A percentile compares a stretch with the other conserved stretches of the same genome.
phyloP scores from a whole-genome alignment of 2,797 vertebrate species.

The Aselliscus stoliczkanus region DNA sequence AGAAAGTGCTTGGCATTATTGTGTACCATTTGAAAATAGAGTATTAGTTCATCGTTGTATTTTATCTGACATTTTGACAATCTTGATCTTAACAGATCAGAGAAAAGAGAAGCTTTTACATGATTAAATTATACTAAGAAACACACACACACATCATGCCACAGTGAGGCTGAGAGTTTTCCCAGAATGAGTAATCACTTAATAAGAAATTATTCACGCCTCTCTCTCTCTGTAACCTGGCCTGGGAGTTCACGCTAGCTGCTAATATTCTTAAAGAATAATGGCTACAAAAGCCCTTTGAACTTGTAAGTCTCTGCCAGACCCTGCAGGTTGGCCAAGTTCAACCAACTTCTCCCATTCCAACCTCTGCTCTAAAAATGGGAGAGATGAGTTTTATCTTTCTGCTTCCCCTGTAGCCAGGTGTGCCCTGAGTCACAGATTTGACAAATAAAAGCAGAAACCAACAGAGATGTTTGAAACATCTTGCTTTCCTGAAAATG shows the following conservation, averaged over 20 bases:
- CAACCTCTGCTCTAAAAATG: neutral
- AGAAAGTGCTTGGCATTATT: slow-evolving; percentile 1
- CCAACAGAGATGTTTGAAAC: neutral
- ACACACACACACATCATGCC: neutral
- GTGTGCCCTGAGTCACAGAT: neutral
- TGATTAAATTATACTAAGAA: slow-evolving; percentile 43
- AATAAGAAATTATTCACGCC: neutral
- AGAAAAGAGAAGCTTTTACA: slow-evolving; percentile 28
- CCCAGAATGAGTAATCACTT: neutral
- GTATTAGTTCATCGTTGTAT: slow-evolving; percentile 33
- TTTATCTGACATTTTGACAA: slow-evolving; percentile 64
- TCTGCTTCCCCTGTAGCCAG: neutral
- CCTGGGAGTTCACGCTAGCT: neutral
- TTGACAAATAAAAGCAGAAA: neutral
- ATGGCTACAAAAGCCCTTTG: neutral
- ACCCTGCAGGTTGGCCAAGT: neutral
- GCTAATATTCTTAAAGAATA: neutral
- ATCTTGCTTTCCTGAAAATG: neutral
- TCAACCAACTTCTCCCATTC: neutral
- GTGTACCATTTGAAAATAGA: slow-evolving; percentile 17
- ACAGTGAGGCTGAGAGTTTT: neutral
- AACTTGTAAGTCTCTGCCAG: neutral
- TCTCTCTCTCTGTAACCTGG: neutral
- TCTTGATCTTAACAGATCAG: slow-evolving; percentile 28
- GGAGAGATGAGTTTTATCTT: neutral